Evolutionary conservation across 2,888 invertebrate genomes (phyloP).

Genomic region (Oscheius sp.): DNA sequence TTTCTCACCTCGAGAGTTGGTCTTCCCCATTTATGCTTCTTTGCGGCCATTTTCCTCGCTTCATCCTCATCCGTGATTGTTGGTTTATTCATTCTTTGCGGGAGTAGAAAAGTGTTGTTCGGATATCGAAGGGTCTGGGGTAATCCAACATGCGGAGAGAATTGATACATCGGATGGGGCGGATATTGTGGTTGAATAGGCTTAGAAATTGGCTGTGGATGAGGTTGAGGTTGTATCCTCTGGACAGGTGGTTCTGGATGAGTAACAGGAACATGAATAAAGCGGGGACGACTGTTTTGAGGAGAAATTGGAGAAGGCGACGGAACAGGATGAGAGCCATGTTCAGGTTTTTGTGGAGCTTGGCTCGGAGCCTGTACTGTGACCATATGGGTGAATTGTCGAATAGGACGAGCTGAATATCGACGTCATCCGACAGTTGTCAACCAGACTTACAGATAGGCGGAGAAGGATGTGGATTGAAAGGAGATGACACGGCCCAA

Average conservation of each 20-base stretch:
- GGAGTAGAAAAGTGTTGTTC: slow-evolving; percentile 4
- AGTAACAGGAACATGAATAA: slow-evolving; percentile 4
- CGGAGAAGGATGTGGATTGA: not conserved
- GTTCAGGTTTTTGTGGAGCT: not conserved
- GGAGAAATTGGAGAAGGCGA: not conserved
- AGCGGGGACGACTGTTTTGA: not conserved
- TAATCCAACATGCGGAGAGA: not conserved
- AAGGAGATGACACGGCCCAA: slow-evolving; percentile 16
- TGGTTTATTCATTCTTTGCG: slow-evolving; percentile 19
- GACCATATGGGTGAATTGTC: slow-evolving; percentile 24
- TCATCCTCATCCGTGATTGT: slow-evolving; percentile 38
- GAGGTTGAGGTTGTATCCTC: not conserved
- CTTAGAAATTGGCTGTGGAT: not conserved
- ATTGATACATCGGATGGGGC: slow-evolving; percentile 1
- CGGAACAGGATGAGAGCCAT: not conserved
- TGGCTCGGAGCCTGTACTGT: slow-evolving; percentile 17
- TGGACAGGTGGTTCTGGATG: slow-evolving; percentile 3
- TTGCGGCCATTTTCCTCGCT: slow-evolving; percentile 31
- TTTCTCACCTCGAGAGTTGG: slow-evolving; percentile 1
- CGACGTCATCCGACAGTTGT: no score
- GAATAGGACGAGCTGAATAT: not conserved
- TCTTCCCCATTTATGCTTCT: slow-evolving; percentile 20
- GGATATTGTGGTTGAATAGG: slow-evolving; percentile 3
- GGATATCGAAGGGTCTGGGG: not conserved
- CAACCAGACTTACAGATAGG: not conserved